phyloP scores from a whole-genome alignment of 2,888 invertebrate genomes.

The Amaurobius ferox region DNA sequence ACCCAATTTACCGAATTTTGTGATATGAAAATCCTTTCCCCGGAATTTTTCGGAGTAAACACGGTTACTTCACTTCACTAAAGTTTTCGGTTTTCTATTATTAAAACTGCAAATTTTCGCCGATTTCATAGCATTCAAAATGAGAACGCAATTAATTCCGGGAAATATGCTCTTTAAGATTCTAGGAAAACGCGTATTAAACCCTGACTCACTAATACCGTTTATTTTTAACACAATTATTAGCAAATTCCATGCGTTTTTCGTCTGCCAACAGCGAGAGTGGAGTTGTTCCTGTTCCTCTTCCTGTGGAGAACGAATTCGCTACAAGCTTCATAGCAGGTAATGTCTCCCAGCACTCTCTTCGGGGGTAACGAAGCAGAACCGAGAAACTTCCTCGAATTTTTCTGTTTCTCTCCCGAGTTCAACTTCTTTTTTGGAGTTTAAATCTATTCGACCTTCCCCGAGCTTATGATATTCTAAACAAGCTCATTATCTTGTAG shows the following conservation, averaged over 20 bases:
- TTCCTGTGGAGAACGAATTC: neutral
- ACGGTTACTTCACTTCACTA: no score
- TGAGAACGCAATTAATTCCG: no score
- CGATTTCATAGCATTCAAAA: no score
- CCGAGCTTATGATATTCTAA: neutral
- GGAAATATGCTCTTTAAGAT: no score
- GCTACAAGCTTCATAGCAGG: neutral
- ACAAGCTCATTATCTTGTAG: conserved; percentile 12
- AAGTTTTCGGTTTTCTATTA: no score
- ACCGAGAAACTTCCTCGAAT: neutral
- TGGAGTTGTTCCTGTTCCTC: conserved; percentile 12
- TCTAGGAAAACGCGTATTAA: no score
- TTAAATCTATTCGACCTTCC: conserved; percentile 7
- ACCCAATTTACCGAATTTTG: no score
- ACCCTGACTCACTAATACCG: neutral
- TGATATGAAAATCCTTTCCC: no score
- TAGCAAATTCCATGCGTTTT: neutral
- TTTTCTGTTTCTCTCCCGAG: neutral
- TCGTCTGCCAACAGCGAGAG: neutral
- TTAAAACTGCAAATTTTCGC: no score
- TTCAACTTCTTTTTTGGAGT: neutral
- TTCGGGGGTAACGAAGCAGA: neutral
- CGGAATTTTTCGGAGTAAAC: no score
- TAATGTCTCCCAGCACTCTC: neutral
- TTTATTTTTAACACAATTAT: conserved; percentile 9